Evolutionary conservation across 2,888 invertebrate genomes (phyloP).

Genomic region (Eilema sororculum): DNA sequence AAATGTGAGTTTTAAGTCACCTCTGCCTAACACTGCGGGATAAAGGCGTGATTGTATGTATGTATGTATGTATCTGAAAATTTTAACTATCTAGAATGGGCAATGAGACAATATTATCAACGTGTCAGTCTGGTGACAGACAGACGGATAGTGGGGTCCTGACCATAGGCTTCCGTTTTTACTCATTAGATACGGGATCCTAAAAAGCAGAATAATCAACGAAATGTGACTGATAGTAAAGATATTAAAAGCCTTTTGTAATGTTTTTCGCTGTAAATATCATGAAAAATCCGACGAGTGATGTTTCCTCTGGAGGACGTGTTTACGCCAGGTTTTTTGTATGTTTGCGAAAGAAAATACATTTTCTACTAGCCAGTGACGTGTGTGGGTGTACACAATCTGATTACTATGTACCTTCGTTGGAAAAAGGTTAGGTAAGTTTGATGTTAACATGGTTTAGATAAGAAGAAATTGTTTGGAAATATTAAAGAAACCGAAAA

Average conservation of each 20-base stretch:
- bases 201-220: background rate
- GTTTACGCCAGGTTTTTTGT: slow-evolving; percentile 37
- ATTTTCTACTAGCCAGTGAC: slow-evolving; percentile 33
- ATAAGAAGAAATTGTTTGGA: slow-evolving; percentile 16
- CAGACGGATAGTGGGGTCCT: background rate
- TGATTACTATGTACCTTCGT: slow-evolving; percentile 30
- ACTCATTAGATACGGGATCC: background rate
- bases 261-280: slow-evolving; percentile 34
- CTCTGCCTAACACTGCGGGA: too few relatives aligned
- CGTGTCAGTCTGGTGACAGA: background rate
- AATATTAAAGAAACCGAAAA: background rate
- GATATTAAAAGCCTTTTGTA: slow-evolving; percentile 42
- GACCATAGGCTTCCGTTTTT: too few relatives aligned
- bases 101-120: too few relatives aligned
- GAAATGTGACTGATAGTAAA: slow-evolving; percentile 26
- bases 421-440: slow-evolving; percentile 18
- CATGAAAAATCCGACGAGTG: slow-evolving; percentile 31
- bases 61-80: too few relatives aligned
- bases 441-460: slow-evolving; percentile 14
- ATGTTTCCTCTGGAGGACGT: slow-evolving; percentile 39
- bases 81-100: too few relatives aligned
- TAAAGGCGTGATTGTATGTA: too few relatives aligned
- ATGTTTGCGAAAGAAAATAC: slow-evolving; percentile 37
- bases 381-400: slow-evolving; percentile 31
- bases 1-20: too few relatives aligned